Evolutionary conservation across 1,140 invertebrate genomes (phyloP), one percentile per base, ranked within the genome.

Genomic region (Anoplophora glabripennis): DNA sequence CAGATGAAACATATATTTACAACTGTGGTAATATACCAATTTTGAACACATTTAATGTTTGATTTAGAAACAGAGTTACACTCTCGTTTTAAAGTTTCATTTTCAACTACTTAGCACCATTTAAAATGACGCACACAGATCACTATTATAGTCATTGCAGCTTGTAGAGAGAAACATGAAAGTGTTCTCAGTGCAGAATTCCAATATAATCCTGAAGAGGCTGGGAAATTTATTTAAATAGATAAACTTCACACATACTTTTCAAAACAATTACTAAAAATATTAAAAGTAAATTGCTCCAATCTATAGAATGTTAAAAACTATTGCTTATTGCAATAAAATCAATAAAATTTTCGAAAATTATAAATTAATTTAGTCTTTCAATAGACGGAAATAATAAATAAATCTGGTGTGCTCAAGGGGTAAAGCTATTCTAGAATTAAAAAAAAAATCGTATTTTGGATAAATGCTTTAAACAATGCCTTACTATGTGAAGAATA

Each of bases 81-180:
- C 14, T 40, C 11, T n/a, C 35, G 38, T 59, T 59, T 40, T 40
- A 40, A 4, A 40, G 14, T 14, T 40, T n/a, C n/a, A n/a, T n/a
- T n/a, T 49, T 49, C 33, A 36, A 36, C 28, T 47, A 36, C 57
- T 62, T 58, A 57, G 46, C 49, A 57, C 60, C 61, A 57, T 54
- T 51, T 54, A 36, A 41, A 58, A 49, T 49, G 52, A 40, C 49
- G 54, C 46, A 44, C 60, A 57, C 47, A 48, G 44, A 60, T 60
- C 64, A 65, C 64, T 53, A 66, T 34, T 52, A 66, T 55, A 59
- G 61, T 62, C 64, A 66, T 63, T 51, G 61, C 54, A 53, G 64
- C 64, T 59, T 66, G 64, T 48, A 66, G 61, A 46, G 42, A 44
- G 51, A 40, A 40, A 55, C 36, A 63, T 34, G 59, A 53, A 59